phyloP scores from a whole-genome alignment of 2,797 vertebrate genomes.

The Centroberyx gerrardi region DNA sequence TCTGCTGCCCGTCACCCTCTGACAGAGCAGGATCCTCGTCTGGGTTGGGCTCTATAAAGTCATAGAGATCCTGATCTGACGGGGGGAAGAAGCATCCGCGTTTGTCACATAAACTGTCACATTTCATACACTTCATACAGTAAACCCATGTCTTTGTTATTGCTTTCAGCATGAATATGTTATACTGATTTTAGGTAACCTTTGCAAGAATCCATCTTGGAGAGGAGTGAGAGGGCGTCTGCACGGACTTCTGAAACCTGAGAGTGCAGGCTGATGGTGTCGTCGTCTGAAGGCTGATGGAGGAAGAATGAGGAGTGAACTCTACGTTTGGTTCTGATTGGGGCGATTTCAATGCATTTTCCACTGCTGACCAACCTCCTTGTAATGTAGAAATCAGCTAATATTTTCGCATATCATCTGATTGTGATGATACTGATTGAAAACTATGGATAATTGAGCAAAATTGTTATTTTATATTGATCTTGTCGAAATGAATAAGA shows the following conservation, averaged over 20 bases:
- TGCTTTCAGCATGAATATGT: slow-evolving; percentile 69
- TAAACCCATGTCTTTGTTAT: slow-evolving; percentile 70
- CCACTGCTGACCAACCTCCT: too few species aligned
- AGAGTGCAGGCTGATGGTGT: slow-evolving; percentile 98
- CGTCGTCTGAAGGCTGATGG: slow-evolving; percentile 96
- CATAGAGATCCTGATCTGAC: slow-evolving; percentile 92
- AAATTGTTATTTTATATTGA: not conserved
- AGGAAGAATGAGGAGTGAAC: slow-evolving; percentile 24
- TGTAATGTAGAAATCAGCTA: too few species aligned
- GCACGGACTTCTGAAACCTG: slow-evolving; percentile 95
- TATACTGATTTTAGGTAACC: slow-evolving; percentile 80
- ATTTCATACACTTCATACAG: slow-evolving; percentile 78
- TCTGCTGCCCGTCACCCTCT: slow-evolving; percentile 90
- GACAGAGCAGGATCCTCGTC: slow-evolving; percentile 91
- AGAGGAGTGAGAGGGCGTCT: slow-evolving; percentile 89
- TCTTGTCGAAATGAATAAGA: not conserved
- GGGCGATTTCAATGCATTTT: too few species aligned
- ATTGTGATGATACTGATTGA: not conserved
- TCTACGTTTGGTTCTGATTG: not conserved
- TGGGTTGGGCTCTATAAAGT: slow-evolving; percentile 93
- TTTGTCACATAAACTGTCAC: slow-evolving; percentile 72
- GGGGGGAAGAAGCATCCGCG: slow-evolving; percentile 81
- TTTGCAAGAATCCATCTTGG: slow-evolving; percentile 90
- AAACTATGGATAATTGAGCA: not conserved
- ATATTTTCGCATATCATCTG: too few species aligned